Percentiles rank a stretch among this genome's conserved stretches.
These are phyloP conservation scores for Caenorhabditis wallacei DNA, from an alignment of 2,888 invertebrate species.

Conservation along the genomic window DNA sequence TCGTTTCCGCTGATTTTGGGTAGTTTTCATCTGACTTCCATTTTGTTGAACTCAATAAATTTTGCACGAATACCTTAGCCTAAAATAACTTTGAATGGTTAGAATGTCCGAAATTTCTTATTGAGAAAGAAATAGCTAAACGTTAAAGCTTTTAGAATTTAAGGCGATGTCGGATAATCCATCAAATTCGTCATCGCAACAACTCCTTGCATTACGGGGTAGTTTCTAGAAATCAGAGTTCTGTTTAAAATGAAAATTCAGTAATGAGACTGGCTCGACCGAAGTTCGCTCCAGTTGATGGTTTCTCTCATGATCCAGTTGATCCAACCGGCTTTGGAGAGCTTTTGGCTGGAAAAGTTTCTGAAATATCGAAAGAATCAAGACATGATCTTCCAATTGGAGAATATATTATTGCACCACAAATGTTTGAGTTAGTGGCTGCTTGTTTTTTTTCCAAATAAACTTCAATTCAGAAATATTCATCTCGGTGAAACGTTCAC, in stretches of 20 bases:
- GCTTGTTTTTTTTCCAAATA: constrained; percentile 77
- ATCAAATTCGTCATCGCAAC: constrained; percentile 20
- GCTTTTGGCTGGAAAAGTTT: constrained; percentile 33
- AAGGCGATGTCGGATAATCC: constrained; percentile 38
- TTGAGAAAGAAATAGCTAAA: background rate
- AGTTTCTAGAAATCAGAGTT: background rate
- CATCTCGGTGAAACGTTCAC: constrained; percentile 98
- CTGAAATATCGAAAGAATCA: constrained; percentile 52
- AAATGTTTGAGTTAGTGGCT: constrained; percentile 90
- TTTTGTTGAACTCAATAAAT: constrained; percentile 65
- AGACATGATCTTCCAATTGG: constrained; percentile 87
- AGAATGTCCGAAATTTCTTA: background rate
- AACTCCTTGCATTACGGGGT: constrained; percentile 60
- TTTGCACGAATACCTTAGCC: constrained; percentile 24
- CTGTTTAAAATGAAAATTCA: constrained; percentile 32
- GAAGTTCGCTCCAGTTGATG: constrained; percentile 90
- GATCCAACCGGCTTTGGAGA: constrained; percentile 73
- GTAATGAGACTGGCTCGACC: constrained; percentile 97
- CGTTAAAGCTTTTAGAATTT: too few species aligned
- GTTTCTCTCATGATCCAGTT: constrained; percentile 88
- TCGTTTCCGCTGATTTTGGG: constrained; percentile 46
- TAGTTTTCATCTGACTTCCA: constrained; percentile 59
- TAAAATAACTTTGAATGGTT: constrained; percentile 12
- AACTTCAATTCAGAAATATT: constrained; percentile 88
- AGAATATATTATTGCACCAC: constrained; percentile 93